phyloP scores from a whole-genome alignment of 2,888 invertebrate genomes.

The Drosophila subquinaria region DNA sequence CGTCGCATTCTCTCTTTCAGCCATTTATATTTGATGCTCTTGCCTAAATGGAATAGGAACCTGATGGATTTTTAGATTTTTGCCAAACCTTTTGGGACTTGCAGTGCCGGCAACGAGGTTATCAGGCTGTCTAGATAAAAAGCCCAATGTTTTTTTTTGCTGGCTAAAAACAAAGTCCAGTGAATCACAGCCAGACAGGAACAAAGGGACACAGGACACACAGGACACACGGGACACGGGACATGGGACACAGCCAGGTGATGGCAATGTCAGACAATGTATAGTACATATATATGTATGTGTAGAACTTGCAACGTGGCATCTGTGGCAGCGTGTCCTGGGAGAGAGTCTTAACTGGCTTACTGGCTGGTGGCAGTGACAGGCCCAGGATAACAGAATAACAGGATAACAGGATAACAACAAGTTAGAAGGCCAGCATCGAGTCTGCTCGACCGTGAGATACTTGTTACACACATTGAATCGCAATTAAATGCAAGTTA shows the following conservation, averaged over 20 bases:
- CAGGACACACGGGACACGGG: not conserved
- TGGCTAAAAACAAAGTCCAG: constrained; percentile 21
- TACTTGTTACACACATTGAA: not conserved
- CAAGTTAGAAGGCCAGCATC: not conserved
- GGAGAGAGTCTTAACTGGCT: constrained; percentile 49
- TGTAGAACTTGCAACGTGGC: constrained; percentile 18
- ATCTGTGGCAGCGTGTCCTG: constrained; percentile 17
- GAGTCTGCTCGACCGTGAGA: not conserved
- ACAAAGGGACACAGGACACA: not conserved
- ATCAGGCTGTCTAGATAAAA: constrained; percentile 21
- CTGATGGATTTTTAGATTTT: constrained; percentile 3
- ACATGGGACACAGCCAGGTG: constrained; percentile 14
- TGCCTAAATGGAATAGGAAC: not conserved
- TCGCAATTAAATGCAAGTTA: too few relatives aligned
- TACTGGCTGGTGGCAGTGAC: constrained; percentile 45
- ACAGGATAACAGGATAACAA: constrained; percentile 13
- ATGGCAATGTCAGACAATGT: constrained; percentile 23
- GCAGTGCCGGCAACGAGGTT: not conserved
- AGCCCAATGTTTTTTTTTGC: constrained; percentile 1
- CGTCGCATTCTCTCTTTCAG: not conserved
- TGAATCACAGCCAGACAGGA: constrained; percentile 20
- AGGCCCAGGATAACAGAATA: constrained; percentile 14
- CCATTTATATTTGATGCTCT: not conserved
- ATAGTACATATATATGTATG: not conserved
- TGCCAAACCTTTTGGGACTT: constrained; percentile 7